These are phyloP conservation scores for Taenaris catops DNA, from an alignment of 2,888 invertebrate species.

Conservation along the genomic window DNA sequence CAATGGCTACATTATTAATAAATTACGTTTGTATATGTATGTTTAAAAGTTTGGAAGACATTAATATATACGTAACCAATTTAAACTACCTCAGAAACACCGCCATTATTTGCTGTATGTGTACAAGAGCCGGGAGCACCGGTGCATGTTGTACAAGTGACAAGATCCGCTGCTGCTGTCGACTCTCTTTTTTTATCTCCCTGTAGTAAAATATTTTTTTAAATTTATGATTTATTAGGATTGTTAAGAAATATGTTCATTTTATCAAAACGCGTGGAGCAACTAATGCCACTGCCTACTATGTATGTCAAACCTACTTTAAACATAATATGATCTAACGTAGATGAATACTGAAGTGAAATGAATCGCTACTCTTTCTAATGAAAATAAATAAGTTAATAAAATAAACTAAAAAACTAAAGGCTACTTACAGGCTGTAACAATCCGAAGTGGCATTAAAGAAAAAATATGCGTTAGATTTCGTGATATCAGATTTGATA, in stretches of 20 bases:
- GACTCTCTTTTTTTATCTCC: conserved; percentile 92
- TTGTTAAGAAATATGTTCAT: background rate
- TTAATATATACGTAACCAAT: no score
- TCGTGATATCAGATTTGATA: conserved; percentile 55
- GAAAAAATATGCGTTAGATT: conserved; percentile 70
- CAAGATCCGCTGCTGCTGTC: conserved; percentile 88
- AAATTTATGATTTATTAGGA: background rate
- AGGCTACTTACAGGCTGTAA: conserved; percentile 74
- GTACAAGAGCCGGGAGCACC: conserved; percentile 89
- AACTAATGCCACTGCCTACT: background rate
- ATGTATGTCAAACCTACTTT: no score
- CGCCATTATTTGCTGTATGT: conserved; percentile 92
- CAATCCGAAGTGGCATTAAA: conserved; percentile 74
- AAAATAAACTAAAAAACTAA: conserved; percentile 19
- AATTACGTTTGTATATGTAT: no score
- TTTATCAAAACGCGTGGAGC: conserved; percentile 1
- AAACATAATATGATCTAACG: no score
- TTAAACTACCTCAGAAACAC: conserved; percentile 87
- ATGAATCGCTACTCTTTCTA: conserved; percentile 13
- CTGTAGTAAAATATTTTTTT: conserved; percentile 56
- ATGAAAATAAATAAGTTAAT: conserved; percentile 10
- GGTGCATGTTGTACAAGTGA: conserved; percentile 89
- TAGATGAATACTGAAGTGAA: conserved; percentile 9
- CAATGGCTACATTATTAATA: no score
- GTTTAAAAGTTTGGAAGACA: no score